Base-by-base conservation (phyloP, 2,888 invertebrate species). In the Aphodius granarius region DNA sequence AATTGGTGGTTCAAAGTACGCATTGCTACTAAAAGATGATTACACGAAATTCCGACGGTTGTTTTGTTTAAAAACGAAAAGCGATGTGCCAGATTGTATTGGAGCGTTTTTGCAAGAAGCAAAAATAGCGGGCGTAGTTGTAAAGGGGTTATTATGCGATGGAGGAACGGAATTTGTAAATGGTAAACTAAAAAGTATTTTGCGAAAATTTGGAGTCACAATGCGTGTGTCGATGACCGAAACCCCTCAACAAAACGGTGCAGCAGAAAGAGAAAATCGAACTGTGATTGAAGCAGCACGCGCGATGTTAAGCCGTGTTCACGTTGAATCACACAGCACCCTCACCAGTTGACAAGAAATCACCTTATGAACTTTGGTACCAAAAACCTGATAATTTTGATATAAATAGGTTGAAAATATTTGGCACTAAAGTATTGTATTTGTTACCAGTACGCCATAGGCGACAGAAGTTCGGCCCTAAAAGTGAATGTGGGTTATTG, bases 241-340 rank as follows among this genome's bases (percentile, higher is more conserved):
- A 75, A 84, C 83, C 5, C 84, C 85, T 4, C 81, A 85, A 78
- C 84, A 86, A 79, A 87, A 87, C 79, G 85, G 85, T 2, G 76
- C 79, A 71, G 83, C 83, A 0, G 85, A 85, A 73, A 78, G 84
- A n/a, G 83, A 85, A 75, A 86, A 82, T 75, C 78, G 84, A 73
- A 85, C 82, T 65, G 78, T 85, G 16, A 80, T 85, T 4, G 85
- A 85, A 78, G 81, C 83, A 23, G 83, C 83, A 17, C 77, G 85
- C 71, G 73, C 79, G n/a, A 79, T 84, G 78, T n/a, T 83, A 13
- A 78, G 80, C 80, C 17, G 78, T 78, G 6, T 79, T 73, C 73
- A 70, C 77, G 0, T 65, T 81, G 15, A 81, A 82, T 73, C 73
- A 79, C 70, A 77, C 78, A 22, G 81, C 66, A 66, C 66, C 66